A percentile compares a stretch with the other conserved stretches of the same genome.
Evolutionary conservation across 2,797 vertebrate species (phyloP).

Genomic region (Aphelocoma californica): DNA sequence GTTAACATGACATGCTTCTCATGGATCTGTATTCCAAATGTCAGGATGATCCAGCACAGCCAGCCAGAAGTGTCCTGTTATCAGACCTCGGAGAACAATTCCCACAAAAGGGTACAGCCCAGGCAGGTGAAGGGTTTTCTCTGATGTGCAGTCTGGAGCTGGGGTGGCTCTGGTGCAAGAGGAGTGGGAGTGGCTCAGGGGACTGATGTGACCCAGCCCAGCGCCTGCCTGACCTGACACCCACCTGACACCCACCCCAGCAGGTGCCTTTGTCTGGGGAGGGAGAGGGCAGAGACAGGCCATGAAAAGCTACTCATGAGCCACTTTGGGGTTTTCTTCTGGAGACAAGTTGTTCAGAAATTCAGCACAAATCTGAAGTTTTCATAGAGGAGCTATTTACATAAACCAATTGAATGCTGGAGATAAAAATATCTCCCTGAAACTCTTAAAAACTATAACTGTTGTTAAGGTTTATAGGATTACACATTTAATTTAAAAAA

Average conservation of each 20-base stretch:
- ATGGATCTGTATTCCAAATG: neutral
- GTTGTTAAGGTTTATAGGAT: neutral
- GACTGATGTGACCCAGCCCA: neutral
- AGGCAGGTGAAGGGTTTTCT: neutral
- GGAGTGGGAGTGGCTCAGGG: neutral
- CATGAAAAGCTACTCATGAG: neutral
- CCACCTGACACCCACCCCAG: neutral
- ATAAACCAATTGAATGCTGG: neutral
- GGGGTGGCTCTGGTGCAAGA: neutral
- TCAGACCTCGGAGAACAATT: neutral
- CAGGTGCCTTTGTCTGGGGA: neutral
- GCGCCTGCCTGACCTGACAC: neutral
- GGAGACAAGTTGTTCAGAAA: neutral
- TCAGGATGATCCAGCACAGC: neutral
- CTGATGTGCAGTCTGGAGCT: neutral
- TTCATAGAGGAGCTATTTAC: neutral
- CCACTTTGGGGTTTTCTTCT: neutral
- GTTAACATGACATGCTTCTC: slow-evolving; percentile 28
- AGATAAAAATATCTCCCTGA: neutral
- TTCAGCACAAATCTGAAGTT: neutral
- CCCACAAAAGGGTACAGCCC: neutral
- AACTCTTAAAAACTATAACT: neutral
- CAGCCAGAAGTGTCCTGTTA: neutral
- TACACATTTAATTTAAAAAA: neutral
- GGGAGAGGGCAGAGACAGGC: neutral